phyloP scores from a whole-genome alignment of 2,113 vertebrate genomes.

The Pardalotus punctatus region DNA sequence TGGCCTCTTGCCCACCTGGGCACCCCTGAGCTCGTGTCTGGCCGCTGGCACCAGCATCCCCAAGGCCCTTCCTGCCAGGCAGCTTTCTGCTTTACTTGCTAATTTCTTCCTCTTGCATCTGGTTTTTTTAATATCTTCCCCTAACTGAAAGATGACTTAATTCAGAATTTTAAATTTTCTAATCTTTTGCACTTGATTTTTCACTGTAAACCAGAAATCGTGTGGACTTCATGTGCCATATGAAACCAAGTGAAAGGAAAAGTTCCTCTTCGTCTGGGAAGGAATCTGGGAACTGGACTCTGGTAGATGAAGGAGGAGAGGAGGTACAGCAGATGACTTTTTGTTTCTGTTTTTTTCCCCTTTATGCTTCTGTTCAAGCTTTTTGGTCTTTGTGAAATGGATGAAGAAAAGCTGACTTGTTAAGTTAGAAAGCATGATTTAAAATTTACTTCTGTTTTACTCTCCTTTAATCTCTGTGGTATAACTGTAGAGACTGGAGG shows the following conservation, averaged over 20 bases:
- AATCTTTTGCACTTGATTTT: neutral
- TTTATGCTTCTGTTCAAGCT: neutral
- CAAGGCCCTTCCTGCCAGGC: neutral
- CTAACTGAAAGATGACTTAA: neutral
- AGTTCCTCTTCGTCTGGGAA: slow-evolving; percentile 76
- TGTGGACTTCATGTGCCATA: slow-evolving; percentile 87
- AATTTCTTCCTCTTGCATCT: neutral
- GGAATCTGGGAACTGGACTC: slow-evolving; percentile 90
- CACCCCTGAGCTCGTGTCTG: neutral
- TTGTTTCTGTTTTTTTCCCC: neutral
- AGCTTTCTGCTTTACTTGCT: neutral
- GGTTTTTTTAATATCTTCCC: neutral
- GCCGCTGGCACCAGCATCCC: accelerated
- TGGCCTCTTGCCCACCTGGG: too few relatives aligned
- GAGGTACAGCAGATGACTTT: slow-evolving; percentile 75
- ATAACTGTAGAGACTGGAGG: neutral
- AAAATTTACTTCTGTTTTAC: neutral
- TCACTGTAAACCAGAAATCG: slow-evolving; percentile 79
- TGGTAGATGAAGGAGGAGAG: slow-evolving; percentile 97
- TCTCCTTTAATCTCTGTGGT: neutral
- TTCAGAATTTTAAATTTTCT: neutral
- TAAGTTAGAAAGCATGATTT: neutral
- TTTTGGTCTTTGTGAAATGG: neutral
- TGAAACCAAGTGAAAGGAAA: slow-evolving; percentile 88
- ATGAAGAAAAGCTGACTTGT: neutral